phyloP scores from a whole-genome alignment of 2,797 vertebrate species.

The Liasis olivaceus region DNA sequence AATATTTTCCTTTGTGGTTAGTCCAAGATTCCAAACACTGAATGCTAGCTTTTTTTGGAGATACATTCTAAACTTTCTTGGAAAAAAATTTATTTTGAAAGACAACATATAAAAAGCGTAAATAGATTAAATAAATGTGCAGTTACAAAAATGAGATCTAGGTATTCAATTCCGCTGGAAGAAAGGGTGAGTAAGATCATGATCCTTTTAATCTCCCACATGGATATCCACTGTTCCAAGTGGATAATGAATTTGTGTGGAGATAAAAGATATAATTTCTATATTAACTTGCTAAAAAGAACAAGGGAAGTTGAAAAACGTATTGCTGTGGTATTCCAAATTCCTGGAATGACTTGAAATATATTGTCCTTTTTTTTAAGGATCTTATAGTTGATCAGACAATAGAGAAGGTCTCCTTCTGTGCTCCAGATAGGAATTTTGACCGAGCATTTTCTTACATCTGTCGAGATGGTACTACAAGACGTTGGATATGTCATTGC shows the following conservation, averaged over 20 bases:
- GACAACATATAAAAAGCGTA: neutral
- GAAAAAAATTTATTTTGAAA: neutral
- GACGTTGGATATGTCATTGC: conserved; percentile 98
- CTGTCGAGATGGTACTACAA: conserved; percentile 96
- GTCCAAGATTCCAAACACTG: conserved; percentile 19
- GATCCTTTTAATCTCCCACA: neutral
- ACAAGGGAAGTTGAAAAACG: neutral
- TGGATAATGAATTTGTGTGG: neutral
- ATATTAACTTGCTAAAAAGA: neutral
- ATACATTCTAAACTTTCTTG: neutral
- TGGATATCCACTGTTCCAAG: neutral
- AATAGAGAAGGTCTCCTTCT: conserved; percentile 99
- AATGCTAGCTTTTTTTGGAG: neutral
- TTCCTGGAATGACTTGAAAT: neutral
- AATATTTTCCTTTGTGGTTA: conserved; percentile 60
- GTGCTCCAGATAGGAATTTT: conserved; percentile 97
- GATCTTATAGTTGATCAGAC: conserved; percentile 99
- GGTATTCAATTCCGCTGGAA: neutral
- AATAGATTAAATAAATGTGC: too few species aligned
- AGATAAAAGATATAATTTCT: neutral
- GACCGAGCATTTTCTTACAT: conserved; percentile 98
- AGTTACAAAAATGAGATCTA: too few species aligned
- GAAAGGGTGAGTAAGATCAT: neutral
- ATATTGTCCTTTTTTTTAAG: conserved; percentile 69
- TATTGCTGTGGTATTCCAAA: neutral